A percentile compares a stretch with the other conserved stretches of the same genome.
Conservation (phyloP, 1,140 invertebrate genomes). For the Hydropsyche tenuis region DNA sequence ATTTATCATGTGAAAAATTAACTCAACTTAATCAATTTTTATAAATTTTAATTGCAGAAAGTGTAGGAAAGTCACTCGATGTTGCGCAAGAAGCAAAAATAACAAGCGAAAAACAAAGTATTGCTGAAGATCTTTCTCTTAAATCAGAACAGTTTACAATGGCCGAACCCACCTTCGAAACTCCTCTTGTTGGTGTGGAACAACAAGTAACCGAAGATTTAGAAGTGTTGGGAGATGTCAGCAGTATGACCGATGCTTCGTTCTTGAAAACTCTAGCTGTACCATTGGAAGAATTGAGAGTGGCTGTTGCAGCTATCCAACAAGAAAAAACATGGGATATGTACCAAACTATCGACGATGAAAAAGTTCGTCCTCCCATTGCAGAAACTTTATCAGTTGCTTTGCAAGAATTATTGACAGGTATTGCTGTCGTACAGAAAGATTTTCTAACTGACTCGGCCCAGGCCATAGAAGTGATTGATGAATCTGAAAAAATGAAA, state of each 20-base stretch:
- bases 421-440: conserved; percentile 40
- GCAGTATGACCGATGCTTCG: conserved; percentile 32
- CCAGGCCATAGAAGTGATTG: not conserved
- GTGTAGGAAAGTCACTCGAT: not conserved
- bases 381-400: conserved; percentile 26
- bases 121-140: not conserved
- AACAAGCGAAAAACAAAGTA: not conserved
- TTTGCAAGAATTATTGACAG: conserved; percentile 39
- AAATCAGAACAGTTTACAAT: not conserved
- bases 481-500: conserved; percentile 31
- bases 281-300: conserved; percentile 50
- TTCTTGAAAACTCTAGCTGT: conserved; percentile 49
- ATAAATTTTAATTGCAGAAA: not conserved
- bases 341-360: conserved; percentile 31
- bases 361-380: not conserved
- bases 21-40: conserved; percentile 35
- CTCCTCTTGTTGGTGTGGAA: not conserved
- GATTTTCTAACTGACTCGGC: conserved; percentile 18
- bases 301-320: conserved; percentile 49
- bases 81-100: conserved; percentile 9
- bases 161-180: not conserved
- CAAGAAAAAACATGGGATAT: conserved; percentile 49
- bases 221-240: conserved; percentile 3
- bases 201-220: conserved; percentile 3
- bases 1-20: not conserved